Conservation (phyloP, 2,888 invertebrate genomes). For the Zhuqinia jingwanae region DNA sequence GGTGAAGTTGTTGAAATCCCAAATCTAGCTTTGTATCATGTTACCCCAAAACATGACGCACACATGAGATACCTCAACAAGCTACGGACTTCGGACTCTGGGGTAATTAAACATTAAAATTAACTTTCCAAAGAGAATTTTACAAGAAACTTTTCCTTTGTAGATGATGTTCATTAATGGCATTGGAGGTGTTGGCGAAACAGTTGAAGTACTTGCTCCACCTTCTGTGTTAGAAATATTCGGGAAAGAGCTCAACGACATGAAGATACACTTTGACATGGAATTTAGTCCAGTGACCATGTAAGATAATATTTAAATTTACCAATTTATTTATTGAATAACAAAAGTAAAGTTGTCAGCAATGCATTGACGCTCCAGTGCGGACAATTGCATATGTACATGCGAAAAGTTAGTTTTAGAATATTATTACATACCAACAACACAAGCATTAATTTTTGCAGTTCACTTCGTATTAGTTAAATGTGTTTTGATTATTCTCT, state of each 20-base stretch:
- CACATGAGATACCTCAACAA: slow-evolving; percentile 27
- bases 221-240: background rate
- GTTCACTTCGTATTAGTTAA: background rate
- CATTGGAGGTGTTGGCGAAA: slow-evolving; percentile 37
- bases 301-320: slow-evolving; percentile 7
- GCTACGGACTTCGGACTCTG: slow-evolving; percentile 11
- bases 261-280: background rate
- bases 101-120: slow-evolving; percentile 37
- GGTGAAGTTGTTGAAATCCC: slow-evolving; percentile 42
- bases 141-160: background rate
- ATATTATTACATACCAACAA: no score
- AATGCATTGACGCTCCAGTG: no score
- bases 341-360: no score
- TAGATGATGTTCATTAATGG: slow-evolving; percentile 42
- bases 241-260: background rate
- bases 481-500: no score
- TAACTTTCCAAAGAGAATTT: background rate
- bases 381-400: no score
- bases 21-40: slow-evolving; percentile 45
- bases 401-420: no score
- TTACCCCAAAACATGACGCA: slow-evolving; percentile 24
- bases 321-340: no score
- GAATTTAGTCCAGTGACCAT: slow-evolving; percentile 34
- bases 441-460: slow-evolving; percentile 4
- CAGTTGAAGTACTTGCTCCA: slow-evolving; percentile 10